Evolutionary conservation across 1,140 invertebrate genomes (phyloP), one percentile per base, ranked within the genome.

Genomic region (Drepana arcuata): DNA sequence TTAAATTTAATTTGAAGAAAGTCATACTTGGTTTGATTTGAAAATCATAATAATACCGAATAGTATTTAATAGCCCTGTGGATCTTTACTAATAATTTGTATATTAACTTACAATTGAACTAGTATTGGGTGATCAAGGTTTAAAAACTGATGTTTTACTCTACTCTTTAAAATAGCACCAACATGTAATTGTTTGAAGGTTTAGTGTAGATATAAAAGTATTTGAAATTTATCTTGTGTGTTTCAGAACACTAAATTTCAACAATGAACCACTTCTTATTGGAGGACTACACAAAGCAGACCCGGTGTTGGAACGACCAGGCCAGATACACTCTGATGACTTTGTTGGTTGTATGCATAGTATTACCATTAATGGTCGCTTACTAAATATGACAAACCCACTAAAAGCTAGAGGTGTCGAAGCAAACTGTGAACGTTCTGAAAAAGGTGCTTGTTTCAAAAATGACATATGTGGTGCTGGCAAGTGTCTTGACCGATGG

Each of bases 291-390:
- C 83, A 88, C 21, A 90, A 90, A 30, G 91, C 95, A 0, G 92
- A 95, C 75, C 90, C 93, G 1, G 88, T 97, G 0, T 70, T 96
- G 5, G 92, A 95, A 71, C 86, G 93, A 34, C 92, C 93, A 0
- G 94, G 93, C 0, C 94, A 97, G 84, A 89, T 98, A 13, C 90
- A 91, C 45, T 92, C 94, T 0, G 95, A 97, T 62, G 95, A 98
- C 70, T 90, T 98, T 32, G 90, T 97, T 18, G 96, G 96, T 1
- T 98, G 96, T 60, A 87, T 98, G 33, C 93, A 97, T 55, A 95
- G 93, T 45, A 90, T 97, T 0, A 89, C 90, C 0, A 89, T 98
- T 16, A 96, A 97, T 63, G 95, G 95, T 5, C 85, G 92, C 7
- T 72, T 87, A 0, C 58, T 96, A 1, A 95, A 96, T 61, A 69